A percentile compares a stretch with the other conserved stretches of the same genome.
Evolutionary conservation across 2,797 vertebrate genomes (phyloP).

Genomic region (Trachurus trachurus): DNA sequence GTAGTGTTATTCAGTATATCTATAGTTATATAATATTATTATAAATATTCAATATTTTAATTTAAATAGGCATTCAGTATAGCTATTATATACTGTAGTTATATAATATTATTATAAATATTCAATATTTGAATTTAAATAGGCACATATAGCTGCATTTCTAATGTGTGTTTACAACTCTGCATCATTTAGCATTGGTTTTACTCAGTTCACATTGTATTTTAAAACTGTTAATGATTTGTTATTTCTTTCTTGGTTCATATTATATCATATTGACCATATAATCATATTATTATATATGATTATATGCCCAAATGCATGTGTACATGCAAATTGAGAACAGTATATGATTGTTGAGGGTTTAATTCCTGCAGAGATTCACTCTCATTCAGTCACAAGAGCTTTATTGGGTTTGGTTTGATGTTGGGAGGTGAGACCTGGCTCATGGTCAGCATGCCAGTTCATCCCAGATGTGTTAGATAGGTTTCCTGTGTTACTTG

Average conservation of each 20-base stretch:
- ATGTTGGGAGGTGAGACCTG: neutral
- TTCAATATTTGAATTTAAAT: conserved; percentile 1
- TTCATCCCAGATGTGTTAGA: neutral
- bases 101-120: neutral
- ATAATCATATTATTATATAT: no score
- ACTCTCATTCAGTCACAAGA: neutral
- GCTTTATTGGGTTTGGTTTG: neutral
- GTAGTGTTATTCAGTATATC: neutral
- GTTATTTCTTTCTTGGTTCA: neutral
- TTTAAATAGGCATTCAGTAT: neutral
- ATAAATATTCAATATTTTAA: neutral
- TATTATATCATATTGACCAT: neutral
- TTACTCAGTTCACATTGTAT: neutral
- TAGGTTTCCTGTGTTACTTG: neutral
- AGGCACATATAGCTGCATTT: neutral
- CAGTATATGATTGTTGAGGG: neutral
- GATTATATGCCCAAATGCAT: neutral
- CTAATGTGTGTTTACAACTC: conserved; percentile 4
- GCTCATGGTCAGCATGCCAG: neutral
- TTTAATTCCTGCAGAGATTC: neutral
- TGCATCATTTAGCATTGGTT: neutral
- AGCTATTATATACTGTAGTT: no score
- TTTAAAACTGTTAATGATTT: neutral
- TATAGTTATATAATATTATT: no score
- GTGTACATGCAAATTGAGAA: neutral